Base-by-base conservation (phyloP, 2,797 vertebrate genomes). In the Arremon aurantiirostris region DNA sequence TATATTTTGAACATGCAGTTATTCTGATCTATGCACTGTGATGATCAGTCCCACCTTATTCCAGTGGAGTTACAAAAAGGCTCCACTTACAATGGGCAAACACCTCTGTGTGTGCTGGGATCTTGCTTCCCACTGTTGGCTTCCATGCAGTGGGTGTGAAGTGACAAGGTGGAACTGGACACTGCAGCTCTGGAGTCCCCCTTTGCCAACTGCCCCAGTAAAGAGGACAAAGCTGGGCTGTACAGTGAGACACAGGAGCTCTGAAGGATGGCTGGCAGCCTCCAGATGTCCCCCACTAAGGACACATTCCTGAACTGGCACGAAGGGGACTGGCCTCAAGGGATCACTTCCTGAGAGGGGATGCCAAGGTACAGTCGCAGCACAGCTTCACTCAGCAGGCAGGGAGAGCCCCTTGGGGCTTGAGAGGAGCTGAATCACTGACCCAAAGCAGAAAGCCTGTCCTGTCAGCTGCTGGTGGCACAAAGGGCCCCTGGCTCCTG, bases 221-320 rank as follows among this genome's bases (percentile, higher is more conserved):
- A 30, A 46, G 23, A 35, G 50, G 66, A 9, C 35, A 60, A 22
- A 65, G 9, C 39, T 2, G 11, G 27, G 50, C 26, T 12, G 24
- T 6, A 10, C 10, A 21, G 0, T 0, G 2, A 50, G 57, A 39
- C 0, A 0, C 0, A 3, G 34, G 26, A n/a, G 49, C 53, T 37
- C 65, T 27, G 53, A n/a, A 46, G 11, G 10, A 8, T 0, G 24
- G n/a, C 75, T 26, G 30, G 35, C 7, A 18, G 68, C 63, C 41
- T 46, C 39, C 66, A 14, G 8, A 17, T 14, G 14, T 34, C 22
- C 19, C 34, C 34, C 24, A n/a, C 68, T 22, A 8, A 3, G 0
- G 14, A 50, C 50, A 5, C 2, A 16, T 37, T 77, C 57, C 89
- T 44, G 44, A 52, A 41, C 17, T 3, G 10, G 28, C 10, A 3